Conservation (phyloP, 1,140 invertebrate genomes). For the Hyphantria cunea region DNA sequence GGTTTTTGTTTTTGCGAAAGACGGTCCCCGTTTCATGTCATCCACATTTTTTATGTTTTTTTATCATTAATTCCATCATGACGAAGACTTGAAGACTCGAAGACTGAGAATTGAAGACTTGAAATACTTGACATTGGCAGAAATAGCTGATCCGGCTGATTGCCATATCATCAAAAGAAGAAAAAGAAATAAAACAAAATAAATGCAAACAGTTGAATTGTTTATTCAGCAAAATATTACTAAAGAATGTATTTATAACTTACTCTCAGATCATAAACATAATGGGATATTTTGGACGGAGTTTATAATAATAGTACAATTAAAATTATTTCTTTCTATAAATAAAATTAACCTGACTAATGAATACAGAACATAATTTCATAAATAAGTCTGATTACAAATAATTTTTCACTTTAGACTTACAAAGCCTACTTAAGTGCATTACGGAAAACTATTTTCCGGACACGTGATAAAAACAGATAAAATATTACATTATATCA, state of each 20-base stretch:
- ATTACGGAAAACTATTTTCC: slow-evolving; percentile 16
- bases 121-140: too few relatives aligned
- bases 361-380: neutral
- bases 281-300: slow-evolving; percentile 31
- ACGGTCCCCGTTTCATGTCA: too few relatives aligned
- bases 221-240: slow-evolving; percentile 26
- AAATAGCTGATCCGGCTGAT: too few relatives aligned
- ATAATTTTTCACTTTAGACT: neutral
- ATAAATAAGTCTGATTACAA: neutral
- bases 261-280: slow-evolving; percentile 30
- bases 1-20: too few relatives aligned
- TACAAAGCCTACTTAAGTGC: slow-evolving; percentile 1
- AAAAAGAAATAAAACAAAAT: slow-evolving; percentile 8
- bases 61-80: too few relatives aligned
- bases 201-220: slow-evolving; percentile 19
- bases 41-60: too few relatives aligned
- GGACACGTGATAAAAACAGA: slow-evolving; percentile 12
- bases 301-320: slow-evolving; percentile 21
- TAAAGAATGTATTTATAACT: slow-evolving; percentile 18
- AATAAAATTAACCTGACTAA: neutral
- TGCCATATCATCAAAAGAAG: too few relatives aligned
- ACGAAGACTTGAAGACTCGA: too few relatives aligned
- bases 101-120: too few relatives aligned
- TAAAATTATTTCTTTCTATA: slow-evolving; percentile 3
- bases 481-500: slow-evolving; percentile 23